A percentile compares a stretch with the other conserved stretches of the same genome.
Conservation (phyloP, 1,140 invertebrate genomes). For the Anoplophora glabripennis region DNA sequence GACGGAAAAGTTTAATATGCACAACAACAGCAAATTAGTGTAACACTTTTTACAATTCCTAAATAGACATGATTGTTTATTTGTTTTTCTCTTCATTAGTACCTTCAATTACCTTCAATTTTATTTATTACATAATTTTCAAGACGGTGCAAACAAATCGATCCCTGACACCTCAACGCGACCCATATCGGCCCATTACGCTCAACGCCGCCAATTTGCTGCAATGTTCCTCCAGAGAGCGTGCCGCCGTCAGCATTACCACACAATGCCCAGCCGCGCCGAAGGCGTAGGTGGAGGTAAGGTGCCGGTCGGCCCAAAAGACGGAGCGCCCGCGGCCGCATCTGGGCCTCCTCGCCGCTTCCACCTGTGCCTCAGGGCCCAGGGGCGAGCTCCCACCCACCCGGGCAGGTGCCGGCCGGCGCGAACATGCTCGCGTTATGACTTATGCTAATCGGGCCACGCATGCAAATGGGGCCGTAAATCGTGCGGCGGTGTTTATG, state of each 20-base stretch:
- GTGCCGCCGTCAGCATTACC: slow-evolving; percentile 2
- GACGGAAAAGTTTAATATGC: too few relatives aligned
- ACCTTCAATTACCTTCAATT: too few relatives aligned
- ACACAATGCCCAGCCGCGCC: neutral
- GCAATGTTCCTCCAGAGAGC: too few relatives aligned
- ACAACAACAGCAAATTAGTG: too few relatives aligned
- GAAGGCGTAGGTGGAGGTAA: slow-evolving; percentile 13
- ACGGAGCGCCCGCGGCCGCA: slow-evolving; percentile 1
- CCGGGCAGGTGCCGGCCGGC: slow-evolving; percentile 2
- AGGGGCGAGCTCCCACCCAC: neutral
- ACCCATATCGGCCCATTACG: too few relatives aligned
- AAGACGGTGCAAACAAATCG: too few relatives aligned
- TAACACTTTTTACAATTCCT: too few relatives aligned
- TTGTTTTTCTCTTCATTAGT: too few relatives aligned
- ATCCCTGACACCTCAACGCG: too few relatives aligned
- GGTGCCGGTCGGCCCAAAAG: slow-evolving; percentile 7
- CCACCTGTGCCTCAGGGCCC: slow-evolving; percentile 12
- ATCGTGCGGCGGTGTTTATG: slow-evolving; percentile 12
- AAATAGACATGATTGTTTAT: too few relatives aligned
- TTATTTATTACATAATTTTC: too few relatives aligned
- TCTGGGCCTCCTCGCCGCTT: slow-evolving; percentile 2
- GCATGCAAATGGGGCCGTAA: slow-evolving; percentile 13
- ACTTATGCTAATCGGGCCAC: slow-evolving; percentile 15
- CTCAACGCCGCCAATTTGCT: too few relatives aligned
- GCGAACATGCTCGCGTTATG: slow-evolving; percentile 7